Evolutionary conservation across 2,888 invertebrate species (phyloP).

Genomic region (Eretmocerus hayati): DNA sequence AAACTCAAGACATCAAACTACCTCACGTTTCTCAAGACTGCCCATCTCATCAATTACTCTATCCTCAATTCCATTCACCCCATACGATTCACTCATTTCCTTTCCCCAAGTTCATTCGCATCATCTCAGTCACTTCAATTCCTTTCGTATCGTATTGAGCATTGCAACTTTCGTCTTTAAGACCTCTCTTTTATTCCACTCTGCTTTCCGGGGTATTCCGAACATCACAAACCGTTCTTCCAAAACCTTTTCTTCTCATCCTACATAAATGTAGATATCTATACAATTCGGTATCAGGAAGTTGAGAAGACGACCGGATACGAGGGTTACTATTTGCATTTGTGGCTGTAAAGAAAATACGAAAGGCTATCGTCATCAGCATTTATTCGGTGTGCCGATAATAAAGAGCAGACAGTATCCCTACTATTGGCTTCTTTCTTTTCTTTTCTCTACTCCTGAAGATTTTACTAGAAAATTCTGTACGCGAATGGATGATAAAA

Average conservation of each 20-base stretch:
- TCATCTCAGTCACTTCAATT: slow-evolving; percentile 9
- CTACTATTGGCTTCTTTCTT: background rate
- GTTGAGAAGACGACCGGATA: slow-evolving; percentile 34
- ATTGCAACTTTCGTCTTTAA: no score
- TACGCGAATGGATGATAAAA: no score
- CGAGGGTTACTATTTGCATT: slow-evolving; percentile 44
- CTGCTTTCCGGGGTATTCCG: background rate
- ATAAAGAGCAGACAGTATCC: slow-evolving; percentile 33
- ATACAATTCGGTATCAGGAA: no score
- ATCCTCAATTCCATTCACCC: no score
- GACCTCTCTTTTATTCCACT: no score
- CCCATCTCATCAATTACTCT: no score
- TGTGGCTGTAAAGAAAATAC: slow-evolving; percentile 38
- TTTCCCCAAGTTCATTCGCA: slow-evolving; percentile 2
- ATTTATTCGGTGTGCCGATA: slow-evolving; percentile 30
- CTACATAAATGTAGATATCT: no score
- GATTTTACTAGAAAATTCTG: slow-evolving; percentile 17
- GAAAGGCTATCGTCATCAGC: slow-evolving; percentile 37
- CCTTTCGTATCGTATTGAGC: slow-evolving; percentile 7
- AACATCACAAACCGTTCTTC: background rate
- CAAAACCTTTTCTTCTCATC: slow-evolving; percentile 13
- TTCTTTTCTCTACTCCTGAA: background rate
- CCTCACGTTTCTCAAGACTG: no score
- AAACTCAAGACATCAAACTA: no score
- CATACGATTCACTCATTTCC: slow-evolving; percentile 3